Evolutionary conservation across 1,140 invertebrate genomes (phyloP), one percentile per base, ranked within the genome.

Genomic region (Zaprionus nigranus): DNA sequence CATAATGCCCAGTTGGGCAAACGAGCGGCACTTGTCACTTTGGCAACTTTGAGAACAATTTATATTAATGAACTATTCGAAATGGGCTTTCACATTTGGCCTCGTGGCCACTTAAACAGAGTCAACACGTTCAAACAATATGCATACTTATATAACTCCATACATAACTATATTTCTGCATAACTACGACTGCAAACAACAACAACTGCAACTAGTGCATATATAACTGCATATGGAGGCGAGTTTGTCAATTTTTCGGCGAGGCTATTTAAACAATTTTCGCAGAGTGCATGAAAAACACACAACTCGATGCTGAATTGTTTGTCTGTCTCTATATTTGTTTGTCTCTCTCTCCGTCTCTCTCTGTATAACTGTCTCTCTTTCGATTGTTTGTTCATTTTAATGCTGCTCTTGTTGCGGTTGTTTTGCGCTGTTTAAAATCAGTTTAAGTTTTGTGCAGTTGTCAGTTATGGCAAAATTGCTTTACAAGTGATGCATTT

Each of bases 21-120:
- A 43, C 9, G 17, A 11, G 5, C 7, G 5, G 40, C 40, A 46
- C 40, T 46, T 58, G n/a, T 15, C 6, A 70, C n/a, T 28, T 28
- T 22, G 24, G 34, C 66, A 53, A 62, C 54, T 54, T 75, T 66
- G 28, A 46, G 59, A 67, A 82, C 66, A 58, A 80, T 87, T 84
- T 87, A 69, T 83, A 88, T 83, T 83, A 88, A 87, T 88, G 83
- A 88, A 81, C 73, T 67, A 83, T 87, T 88, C 80, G 68, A 88
- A 88, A 59, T 64, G 69, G 61, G 40, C 57, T 85, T 78, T 64
- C 64, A 75, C 49, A 78, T 71, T 72, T 85, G 72, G 58, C 40
- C 59, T 63, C 62, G 71, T 62, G 83, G 77, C 69, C 84, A 78
- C 80, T 80, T 88, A 80, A 88, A 80, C 80, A 71, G 56, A 78